Evolutionary conservation across 1,140 invertebrate genomes (phyloP).

Genomic region (Bombus confusus): DNA sequence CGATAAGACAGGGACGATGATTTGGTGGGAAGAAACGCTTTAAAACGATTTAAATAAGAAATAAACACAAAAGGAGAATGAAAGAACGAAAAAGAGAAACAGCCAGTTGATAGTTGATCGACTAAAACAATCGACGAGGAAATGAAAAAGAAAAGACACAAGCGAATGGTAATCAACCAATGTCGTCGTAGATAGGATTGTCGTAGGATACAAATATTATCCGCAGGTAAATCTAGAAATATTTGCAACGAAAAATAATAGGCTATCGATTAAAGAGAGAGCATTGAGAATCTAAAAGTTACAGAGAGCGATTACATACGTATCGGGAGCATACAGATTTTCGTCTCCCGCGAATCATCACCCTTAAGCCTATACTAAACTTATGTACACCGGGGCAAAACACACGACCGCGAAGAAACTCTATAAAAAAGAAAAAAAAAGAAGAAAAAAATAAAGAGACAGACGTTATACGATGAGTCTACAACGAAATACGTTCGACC

Average conservation of each 20-base stretch:
- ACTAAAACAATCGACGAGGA: neutral
- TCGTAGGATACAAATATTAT: neutral
- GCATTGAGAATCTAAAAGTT: conserved; percentile 8
- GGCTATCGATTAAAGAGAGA: neutral
- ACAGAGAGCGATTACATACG: neutral
- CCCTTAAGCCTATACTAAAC: conserved; percentile 37
- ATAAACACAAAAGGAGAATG: neutral
- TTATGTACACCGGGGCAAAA: conserved; percentile 38
- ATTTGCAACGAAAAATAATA: conserved; percentile 10
- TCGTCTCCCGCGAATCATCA: conserved; percentile 8
- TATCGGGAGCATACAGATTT: neutral
- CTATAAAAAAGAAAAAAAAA: neutral
- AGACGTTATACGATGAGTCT: conserved; percentile 24
- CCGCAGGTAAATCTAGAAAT: neutral
- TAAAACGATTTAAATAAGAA: neutral
- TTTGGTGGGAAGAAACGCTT: conserved; percentile 15
- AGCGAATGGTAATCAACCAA: neutral
- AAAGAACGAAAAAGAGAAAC: neutral
- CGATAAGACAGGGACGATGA: conserved; percentile 40
- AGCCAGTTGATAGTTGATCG: neutral
- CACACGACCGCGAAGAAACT: conserved; percentile 34
- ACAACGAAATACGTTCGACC: neutral
- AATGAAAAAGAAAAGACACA: neutral
- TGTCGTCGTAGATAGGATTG: neutral
- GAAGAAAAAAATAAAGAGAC: neutral